phyloP scores from a whole-genome alignment of 2,797 vertebrate genomes.

The Allochrocebus solatus region DNA sequence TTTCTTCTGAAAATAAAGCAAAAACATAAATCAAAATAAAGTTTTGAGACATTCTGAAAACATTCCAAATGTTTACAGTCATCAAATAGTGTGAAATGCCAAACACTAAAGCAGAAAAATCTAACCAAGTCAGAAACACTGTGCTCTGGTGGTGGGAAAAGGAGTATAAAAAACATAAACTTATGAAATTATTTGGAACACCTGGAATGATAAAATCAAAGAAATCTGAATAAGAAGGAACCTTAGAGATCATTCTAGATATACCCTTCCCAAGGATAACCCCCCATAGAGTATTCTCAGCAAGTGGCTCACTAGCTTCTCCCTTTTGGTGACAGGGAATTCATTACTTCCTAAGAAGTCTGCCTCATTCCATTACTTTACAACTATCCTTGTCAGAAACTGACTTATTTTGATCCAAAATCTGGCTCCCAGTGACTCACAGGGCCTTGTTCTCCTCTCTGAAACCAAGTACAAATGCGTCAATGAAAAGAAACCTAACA shows the following conservation, averaged over 20 bases:
- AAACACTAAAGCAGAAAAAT: background rate
- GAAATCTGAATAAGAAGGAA: background rate
- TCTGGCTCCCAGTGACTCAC: background rate
- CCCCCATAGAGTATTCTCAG: background rate
- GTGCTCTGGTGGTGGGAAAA: background rate
- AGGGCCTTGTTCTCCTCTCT: background rate
- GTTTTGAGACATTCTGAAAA: background rate
- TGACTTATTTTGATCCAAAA: background rate
- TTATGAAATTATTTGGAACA: background rate
- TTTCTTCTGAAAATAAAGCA: constrained; percentile 10
- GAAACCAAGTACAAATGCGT: background rate
- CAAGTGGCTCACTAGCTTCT: background rate
- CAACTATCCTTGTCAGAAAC: background rate
- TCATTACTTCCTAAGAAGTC: background rate
- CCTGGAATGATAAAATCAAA: background rate
- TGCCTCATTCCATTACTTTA: background rate
- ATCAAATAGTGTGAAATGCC: background rate
- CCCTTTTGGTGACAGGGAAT: background rate
- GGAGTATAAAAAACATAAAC: background rate
- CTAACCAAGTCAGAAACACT: background rate
- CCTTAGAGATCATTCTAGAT: background rate
- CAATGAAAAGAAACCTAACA: background rate
- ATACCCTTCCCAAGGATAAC: background rate
- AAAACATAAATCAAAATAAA: constrained; percentile 21
- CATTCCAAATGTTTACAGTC: background rate